Evolutionary conservation across 2,888 invertebrate genomes (phyloP), one percentile per base, ranked within the genome.

Genomic region (Xestia ashworthii): DNA sequence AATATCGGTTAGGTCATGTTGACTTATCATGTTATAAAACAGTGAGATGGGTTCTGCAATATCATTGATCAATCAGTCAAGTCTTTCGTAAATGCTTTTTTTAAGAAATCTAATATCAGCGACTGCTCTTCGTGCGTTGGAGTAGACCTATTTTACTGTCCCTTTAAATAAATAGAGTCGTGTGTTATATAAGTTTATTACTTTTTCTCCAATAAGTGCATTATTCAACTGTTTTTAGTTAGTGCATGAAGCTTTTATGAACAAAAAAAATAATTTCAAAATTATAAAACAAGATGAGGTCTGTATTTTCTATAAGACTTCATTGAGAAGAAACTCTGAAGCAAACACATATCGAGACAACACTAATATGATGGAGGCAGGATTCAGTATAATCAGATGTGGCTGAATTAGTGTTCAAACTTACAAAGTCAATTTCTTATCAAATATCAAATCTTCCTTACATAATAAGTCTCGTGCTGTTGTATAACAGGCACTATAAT

Each of bases 21-120:
- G 83, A 71, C 79, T 81, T 78, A 83, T 83, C 74, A 79, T 83
- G 83, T 64, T 83, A 71, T 74, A 71, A 74, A 79, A 79, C 67
- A 74, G 53, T 81, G 78, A 78, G 58, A 72, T 78, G 72, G 78
- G 65, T 82, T 46, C 64, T 74, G 79, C 71, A 79, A 79, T 74
- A 82, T 82, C 62, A 71, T 83, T 67, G 74, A 38, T 46, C 67
- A 32, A 58, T 78, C 38, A 38, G 25, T 82, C 83, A 79, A 67
- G 74, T 74, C 70, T 64, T 71, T 71, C 44, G 58, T 62, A n/a
- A 82, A 58, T 41, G 53, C 66, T 74, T 62, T 76, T n/a, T 74
- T 73, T 67, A 58, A 78, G 66, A 78, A 78, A 82, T 82, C 62
- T 78, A 71, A 78, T 81, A 81, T 71, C 70, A 38, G 58, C 14